These are phyloP conservation scores for Chironomus riparius DNA, from an alignment of 2,888 invertebrate species.

Conservation along the genomic window DNA sequence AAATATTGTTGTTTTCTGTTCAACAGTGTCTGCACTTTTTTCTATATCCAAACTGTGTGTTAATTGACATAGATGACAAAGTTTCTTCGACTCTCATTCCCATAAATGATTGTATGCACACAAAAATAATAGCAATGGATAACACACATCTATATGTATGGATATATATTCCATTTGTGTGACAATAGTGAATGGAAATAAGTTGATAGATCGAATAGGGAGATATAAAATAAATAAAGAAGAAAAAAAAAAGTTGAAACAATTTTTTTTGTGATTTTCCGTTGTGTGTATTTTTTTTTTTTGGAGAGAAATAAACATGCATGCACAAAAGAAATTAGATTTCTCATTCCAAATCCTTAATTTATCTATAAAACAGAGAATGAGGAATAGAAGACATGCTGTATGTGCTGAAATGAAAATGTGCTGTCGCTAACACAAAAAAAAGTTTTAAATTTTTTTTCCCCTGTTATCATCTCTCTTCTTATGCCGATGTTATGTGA, in stretches of 20 bases:
- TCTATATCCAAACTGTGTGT: too few species aligned
- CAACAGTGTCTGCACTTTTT: too few species aligned
- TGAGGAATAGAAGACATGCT: neutral
- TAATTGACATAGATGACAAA: too few species aligned
- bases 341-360: slow-evolving; percentile 2
- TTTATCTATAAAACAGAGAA: neutral
- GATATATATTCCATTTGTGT: too few species aligned
- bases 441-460: neutral
- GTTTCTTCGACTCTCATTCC: too few species aligned
- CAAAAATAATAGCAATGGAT: too few species aligned
- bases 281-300: neutral
- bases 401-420: slow-evolving; percentile 9
- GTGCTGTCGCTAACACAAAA: slow-evolving; percentile 22
- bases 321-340: slow-evolving; percentile 18
- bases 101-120: too few species aligned
- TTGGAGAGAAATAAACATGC: neutral
- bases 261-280: neutral
- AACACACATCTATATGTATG: too few species aligned
- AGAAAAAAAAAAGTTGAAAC: neutral
- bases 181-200: neutral
- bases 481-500: neutral
- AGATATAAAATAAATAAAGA: slow-evolving; percentile 14
- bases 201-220: neutral
- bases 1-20: too few species aligned
- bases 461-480: too few species aligned